Evolutionary conservation across 2,888 invertebrate species (phyloP).

Genomic region (Ditylenchus weischeri): DNA sequence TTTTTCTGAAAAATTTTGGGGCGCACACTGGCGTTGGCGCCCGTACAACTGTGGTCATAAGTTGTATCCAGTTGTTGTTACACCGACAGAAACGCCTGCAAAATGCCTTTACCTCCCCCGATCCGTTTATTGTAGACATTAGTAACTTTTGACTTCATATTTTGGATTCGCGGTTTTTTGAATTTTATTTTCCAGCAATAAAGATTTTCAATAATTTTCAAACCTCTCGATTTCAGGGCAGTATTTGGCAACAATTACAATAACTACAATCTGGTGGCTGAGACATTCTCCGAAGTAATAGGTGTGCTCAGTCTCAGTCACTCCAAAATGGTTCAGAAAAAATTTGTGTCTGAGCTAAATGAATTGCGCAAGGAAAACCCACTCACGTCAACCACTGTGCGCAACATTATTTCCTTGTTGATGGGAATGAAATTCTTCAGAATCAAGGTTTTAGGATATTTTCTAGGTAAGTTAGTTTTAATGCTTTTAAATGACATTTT

Average conservation of each 20-base stretch:
- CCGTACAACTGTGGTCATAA: too few relatives aligned
- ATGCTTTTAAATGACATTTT: conserved; percentile 36
- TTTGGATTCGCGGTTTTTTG: too few relatives aligned
- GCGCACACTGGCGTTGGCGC: too few relatives aligned
- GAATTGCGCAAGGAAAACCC: conserved; percentile 77
- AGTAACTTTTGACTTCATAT: too few relatives aligned
- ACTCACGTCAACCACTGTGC: conserved; percentile 69
- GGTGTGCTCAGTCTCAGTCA: conserved; percentile 54
- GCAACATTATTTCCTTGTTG: conserved; percentile 89
- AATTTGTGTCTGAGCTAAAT: conserved; percentile 69
- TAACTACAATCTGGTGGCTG: conserved; percentile 90
- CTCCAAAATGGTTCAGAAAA: conserved; percentile 49
- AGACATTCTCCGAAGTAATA: conserved; percentile 86
- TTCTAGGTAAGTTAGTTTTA: conserved; percentile 16
- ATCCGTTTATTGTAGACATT: too few relatives aligned
- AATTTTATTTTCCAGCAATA: too few relatives aligned
- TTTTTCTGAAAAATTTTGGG: too few relatives aligned
- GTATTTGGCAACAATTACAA: conserved; percentile 89
- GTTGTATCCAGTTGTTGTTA: too few relatives aligned
- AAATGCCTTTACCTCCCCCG: too few relatives aligned
- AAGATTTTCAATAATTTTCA: too few relatives aligned
- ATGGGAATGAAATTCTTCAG: conserved; percentile 99
- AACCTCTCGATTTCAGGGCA: conserved; percentile 65
- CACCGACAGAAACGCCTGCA: too few relatives aligned
- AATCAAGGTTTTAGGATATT: conserved; percentile 66